A percentile compares a stretch with the other conserved stretches of the same genome.
These are phyloP conservation scores for Apis cerana DNA, from an alignment of 1,140 invertebrate genomes.

Conservation along the genomic window DNA sequence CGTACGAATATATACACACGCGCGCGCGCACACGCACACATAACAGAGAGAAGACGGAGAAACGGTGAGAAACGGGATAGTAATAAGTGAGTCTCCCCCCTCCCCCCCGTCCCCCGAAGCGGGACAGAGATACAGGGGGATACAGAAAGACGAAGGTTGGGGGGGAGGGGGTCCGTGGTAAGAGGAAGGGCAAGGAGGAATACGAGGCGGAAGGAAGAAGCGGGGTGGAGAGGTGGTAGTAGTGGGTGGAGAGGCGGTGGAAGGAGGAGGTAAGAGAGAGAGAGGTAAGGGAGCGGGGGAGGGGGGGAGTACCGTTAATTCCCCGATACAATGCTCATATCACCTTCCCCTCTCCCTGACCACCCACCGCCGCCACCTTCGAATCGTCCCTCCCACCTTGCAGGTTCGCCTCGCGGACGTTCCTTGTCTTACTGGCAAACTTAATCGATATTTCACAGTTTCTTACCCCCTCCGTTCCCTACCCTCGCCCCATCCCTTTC, in stretches of 20 bases:
- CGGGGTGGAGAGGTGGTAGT: constrained; percentile 34
- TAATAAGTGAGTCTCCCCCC: neutral
- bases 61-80: constrained; percentile 20
- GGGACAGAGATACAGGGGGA: constrained; percentile 44
- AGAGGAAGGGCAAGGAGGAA: constrained; percentile 55
- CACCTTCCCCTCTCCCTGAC: constrained; percentile 77
- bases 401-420: constrained; percentile 76
- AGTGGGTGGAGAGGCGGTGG: constrained; percentile 24
- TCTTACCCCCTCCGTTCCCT: constrained; percentile 77
- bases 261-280: constrained; percentile 47
- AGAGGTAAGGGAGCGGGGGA: constrained; percentile 37
- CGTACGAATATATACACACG: constrained; percentile 43
- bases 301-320: constrained; percentile 79
- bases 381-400: constrained; percentile 56
- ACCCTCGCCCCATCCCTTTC: constrained; percentile 22
- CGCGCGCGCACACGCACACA: constrained; percentile 44
- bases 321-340: constrained; percentile 82
- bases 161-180: constrained; percentile 48
- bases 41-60: constrained; percentile 65
- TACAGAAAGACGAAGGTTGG: constrained; percentile 35
- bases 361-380: constrained; percentile 62
- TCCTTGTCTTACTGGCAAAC: constrained; percentile 82
- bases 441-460: constrained; percentile 83
- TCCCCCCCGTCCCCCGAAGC: neutral
- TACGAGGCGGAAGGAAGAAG: constrained; percentile 8